Percentiles rank a stretch among this genome's conserved stretches.
Evolutionary conservation across 2,113 vertebrate species (phyloP).

Genomic region (pig (Sus scrofa)): DNA sequence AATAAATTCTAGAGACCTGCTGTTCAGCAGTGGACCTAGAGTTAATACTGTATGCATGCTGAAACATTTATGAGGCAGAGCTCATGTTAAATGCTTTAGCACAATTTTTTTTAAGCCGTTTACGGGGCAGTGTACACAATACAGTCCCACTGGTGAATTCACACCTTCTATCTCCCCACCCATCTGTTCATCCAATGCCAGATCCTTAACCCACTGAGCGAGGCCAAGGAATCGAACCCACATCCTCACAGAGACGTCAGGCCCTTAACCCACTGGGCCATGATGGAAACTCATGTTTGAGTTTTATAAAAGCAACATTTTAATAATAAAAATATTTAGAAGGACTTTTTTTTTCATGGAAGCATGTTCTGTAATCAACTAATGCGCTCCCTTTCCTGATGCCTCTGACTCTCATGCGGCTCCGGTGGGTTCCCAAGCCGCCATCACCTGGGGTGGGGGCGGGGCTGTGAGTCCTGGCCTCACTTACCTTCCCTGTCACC

Average conservation of each 20-base stretch:
- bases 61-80: not conserved
- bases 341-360: not conserved
- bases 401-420: not conserved
- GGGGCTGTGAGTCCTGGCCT: not conserved
- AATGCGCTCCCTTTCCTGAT: not conserved
- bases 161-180: not conserved
- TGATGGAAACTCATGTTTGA: not conserved
- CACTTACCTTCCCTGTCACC: not conserved
- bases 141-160: not conserved
- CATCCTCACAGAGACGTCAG: too few species aligned
- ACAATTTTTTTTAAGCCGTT: not conserved
- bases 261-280: too few species aligned
- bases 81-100: not conserved
- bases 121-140: too few species aligned
- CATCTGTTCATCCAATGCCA: fast-evolving
- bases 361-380: not conserved
- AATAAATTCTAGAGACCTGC: not conserved
- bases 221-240: too few species aligned
- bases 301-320: not conserved
- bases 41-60: not conserved
- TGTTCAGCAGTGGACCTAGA: fast-evolving
- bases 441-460: not conserved
- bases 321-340: not conserved
- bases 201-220: too few species aligned
- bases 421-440: not conserved